Evolutionary conservation across 2,888 invertebrate genomes (phyloP).

Genomic region (Xylota segnis): DNA sequence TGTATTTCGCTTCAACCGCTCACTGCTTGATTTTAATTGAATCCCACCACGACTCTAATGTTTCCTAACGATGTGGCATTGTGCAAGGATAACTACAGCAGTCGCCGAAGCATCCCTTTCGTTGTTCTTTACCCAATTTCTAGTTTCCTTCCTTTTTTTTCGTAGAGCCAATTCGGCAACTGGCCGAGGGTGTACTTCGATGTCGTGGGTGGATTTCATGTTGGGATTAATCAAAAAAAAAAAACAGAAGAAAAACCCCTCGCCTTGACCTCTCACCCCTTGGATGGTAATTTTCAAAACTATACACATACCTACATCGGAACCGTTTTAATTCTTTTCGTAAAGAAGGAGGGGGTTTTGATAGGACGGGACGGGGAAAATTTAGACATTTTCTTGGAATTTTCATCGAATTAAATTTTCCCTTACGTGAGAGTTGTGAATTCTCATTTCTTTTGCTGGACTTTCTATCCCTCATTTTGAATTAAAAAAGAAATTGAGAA

Average conservation of each 20-base stretch:
- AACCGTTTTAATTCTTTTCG: conserved; percentile 52
- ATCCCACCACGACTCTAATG: conserved; percentile 72
- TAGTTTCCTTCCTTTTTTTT: conserved; percentile 23
- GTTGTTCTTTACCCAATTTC: conserved; percentile 55
- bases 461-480: conserved; percentile 51
- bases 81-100: conserved; percentile 53
- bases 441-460: conserved; percentile 16
- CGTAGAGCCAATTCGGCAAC: conserved; percentile 32
- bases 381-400: conserved; percentile 58
- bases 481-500: conserved; percentile 19
- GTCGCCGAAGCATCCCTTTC: conserved; percentile 52
- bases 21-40: conserved; percentile 72
- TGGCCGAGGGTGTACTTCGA: conserved; percentile 1
- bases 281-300: conserved; percentile 62
- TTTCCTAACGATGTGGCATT: conserved; percentile 61
- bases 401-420: conserved; percentile 35
- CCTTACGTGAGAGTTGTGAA: not conserved
- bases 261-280: conserved; percentile 51
- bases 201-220: conserved; percentile 67
- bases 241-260: conserved; percentile 39
- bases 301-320: conserved; percentile 34
- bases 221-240: conserved; percentile 63
- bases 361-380: conserved; percentile 3
- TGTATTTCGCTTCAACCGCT: not conserved
- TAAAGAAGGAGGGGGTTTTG: conserved; percentile 11